Percentiles rank a stretch among this genome's conserved stretches.
Evolutionary conservation across 2,888 invertebrate genomes (phyloP).

Genomic region (Polietes domitor): DNA sequence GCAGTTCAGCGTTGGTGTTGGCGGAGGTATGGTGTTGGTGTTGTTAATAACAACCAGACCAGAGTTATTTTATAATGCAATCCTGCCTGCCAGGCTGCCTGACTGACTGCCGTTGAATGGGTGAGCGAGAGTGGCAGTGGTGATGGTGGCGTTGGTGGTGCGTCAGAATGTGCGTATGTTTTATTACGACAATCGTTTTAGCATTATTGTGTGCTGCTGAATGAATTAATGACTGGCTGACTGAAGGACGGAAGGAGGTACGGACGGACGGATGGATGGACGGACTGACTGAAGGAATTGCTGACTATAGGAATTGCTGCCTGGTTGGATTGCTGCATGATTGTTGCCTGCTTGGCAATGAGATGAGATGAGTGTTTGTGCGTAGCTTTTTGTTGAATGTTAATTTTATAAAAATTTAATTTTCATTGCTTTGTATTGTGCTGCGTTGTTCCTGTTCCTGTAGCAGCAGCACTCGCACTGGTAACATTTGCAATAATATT

Average conservation of each 20-base stretch:
- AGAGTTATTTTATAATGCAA: constrained; percentile 31
- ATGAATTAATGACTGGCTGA: constrained; percentile 15
- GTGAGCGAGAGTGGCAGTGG: not conserved
- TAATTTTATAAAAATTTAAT: constrained; percentile 40
- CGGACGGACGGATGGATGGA: not conserved
- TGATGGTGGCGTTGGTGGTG: not conserved
- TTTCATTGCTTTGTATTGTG: constrained; percentile 24
- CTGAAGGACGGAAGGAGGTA: not conserved
- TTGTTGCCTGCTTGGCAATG: not conserved
- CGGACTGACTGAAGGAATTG: constrained; percentile 9
- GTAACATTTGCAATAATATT: constrained; percentile 36
- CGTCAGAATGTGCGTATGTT: constrained; percentile 43
- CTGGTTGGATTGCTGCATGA: not conserved
- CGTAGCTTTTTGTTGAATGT: constrained; percentile 26
- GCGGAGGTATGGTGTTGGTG: not conserved
- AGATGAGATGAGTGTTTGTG: not conserved
- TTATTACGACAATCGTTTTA: constrained; percentile 65
- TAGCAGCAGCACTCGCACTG: constrained; percentile 11
- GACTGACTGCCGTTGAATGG: too few relatives aligned
- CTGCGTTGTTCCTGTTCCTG: constrained; percentile 1
- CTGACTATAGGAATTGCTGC: constrained; percentile 5
- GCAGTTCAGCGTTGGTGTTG: not conserved
- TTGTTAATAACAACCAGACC: constrained; percentile 30
- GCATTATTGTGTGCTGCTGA: constrained; percentile 50
- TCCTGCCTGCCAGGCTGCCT: constrained; percentile 6